Conservation (phyloP, 2,888 invertebrate species). For the Drymonia ruficornis region DNA sequence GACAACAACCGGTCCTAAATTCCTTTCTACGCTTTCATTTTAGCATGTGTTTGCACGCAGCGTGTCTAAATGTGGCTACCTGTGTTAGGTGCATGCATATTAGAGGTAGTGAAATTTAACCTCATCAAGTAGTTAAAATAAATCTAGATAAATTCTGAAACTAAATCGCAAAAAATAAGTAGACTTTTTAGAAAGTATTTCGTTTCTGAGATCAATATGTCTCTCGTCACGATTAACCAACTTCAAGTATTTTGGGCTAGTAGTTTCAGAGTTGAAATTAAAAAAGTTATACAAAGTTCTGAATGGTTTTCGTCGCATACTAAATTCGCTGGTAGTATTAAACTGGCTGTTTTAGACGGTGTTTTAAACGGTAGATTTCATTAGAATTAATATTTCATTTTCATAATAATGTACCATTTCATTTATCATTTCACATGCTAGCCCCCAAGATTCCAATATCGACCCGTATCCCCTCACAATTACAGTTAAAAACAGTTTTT, state of each 20-base stretch:
- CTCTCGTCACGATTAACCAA: neutral
- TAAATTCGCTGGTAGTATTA: neutral
- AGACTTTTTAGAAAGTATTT: neutral
- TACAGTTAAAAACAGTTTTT: no score
- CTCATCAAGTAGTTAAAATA: neutral
- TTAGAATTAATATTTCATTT: neutral
- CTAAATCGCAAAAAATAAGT: neutral
- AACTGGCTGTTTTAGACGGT: neutral
- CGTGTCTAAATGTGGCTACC: conserved; percentile 28
- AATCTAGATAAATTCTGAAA: conserved; percentile 3
- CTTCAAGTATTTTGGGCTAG: conserved; percentile 9
- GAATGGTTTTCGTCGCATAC: neutral
- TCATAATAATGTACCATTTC: neutral
- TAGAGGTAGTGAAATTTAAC: conserved; percentile 20
- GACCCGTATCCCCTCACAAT: neutral
- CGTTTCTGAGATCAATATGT: neutral
- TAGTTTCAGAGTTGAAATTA: conserved; percentile 9
- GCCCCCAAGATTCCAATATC: neutral
- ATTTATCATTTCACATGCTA: neutral
- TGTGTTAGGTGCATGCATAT: conserved; percentile 38
- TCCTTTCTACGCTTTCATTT: conserved; percentile 41
- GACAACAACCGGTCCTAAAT: conserved; percentile 39
- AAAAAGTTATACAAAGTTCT: conserved; percentile 1
- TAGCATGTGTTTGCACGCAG: conserved; percentile 50
- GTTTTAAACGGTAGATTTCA: neutral